A percentile compares a stretch with the other conserved stretches of the same genome.
Conservation (phyloP, 2,113 vertebrate species). For the Cyphomyrus discorhynchus region DNA sequence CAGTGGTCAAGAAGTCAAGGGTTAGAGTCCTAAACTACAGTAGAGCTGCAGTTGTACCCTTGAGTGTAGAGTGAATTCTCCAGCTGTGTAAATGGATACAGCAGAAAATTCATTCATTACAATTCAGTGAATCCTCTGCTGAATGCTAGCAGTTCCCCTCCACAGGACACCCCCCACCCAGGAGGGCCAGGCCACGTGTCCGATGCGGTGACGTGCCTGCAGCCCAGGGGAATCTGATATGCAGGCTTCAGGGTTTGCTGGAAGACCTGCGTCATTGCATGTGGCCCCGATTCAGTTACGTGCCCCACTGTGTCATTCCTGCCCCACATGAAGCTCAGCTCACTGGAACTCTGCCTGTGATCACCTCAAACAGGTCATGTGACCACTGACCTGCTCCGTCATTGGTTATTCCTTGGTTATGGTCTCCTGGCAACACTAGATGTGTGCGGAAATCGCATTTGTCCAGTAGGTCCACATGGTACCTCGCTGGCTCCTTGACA, state of each 20-base stretch:
- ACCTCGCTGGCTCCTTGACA: neutral
- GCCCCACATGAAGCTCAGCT: neutral
- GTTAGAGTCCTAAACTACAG: neutral
- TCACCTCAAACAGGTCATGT: neutral
- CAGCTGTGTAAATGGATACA: slow-evolving; percentile 38
- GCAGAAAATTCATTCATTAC: neutral
- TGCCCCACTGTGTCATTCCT: neutral
- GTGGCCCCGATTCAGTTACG: neutral
- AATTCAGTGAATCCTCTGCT: neutral
- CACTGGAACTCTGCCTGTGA: neutral
- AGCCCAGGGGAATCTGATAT: neutral
- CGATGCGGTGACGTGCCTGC: neutral
- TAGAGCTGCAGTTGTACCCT: neutral
- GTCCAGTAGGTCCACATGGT: neutral
- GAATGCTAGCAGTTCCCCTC: neutral
- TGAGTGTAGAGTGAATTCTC: neutral
- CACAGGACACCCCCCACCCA: neutral
- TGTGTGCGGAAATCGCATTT: neutral
- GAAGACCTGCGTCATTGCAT: neutral
- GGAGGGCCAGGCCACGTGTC: neutral
- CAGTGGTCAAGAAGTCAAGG: neutral
- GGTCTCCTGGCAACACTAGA: neutral
- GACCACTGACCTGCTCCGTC: neutral
- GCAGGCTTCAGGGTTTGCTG: neutral
- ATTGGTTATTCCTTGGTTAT: neutral